A percentile compares a stretch with the other conserved stretches of the same genome.
Conservation (phyloP, 2,113 vertebrate genomes). For the Sinocyclocheilus rhinocerous region DNA sequence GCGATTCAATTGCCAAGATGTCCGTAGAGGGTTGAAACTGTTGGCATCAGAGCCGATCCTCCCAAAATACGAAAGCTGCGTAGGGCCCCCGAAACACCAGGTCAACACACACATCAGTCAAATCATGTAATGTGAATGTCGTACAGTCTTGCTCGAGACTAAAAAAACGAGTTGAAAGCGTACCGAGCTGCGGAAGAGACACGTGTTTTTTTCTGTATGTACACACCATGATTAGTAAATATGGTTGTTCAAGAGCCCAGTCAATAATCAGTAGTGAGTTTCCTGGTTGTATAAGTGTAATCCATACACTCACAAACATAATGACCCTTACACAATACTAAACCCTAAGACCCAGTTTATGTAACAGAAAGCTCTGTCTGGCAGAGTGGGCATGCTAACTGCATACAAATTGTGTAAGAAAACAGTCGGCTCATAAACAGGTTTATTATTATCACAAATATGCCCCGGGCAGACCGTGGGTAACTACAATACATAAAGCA, state of each 20-base stretch:
- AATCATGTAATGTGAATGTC: too few species aligned
- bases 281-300: not conserved
- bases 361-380: constrained; percentile 63
- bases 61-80: too few species aligned
- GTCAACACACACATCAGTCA: too few species aligned
- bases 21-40: too few species aligned
- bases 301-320: constrained; percentile 11
- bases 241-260: not conserved
- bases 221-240: not conserved
- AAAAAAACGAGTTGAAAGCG: too few species aligned
- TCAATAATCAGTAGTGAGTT: not conserved
- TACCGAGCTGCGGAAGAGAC: too few species aligned
- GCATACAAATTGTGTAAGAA: constrained; percentile 78
- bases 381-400: constrained; percentile 72
- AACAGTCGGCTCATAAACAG: constrained; percentile 75
- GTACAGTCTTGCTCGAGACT: too few species aligned
- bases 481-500: constrained; percentile 69
- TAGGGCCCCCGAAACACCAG: too few species aligned
- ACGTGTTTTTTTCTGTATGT: not conserved
- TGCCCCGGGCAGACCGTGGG: constrained; percentile 51
- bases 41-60: too few species aligned
- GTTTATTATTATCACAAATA: constrained; percentile 68
- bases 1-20: too few species aligned
- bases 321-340: constrained; percentile 9
- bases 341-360: constrained; percentile 42